Base-by-base conservation (phyloP, 2,113 vertebrate genomes). In the Nothobranchius kuhntae region DNA sequence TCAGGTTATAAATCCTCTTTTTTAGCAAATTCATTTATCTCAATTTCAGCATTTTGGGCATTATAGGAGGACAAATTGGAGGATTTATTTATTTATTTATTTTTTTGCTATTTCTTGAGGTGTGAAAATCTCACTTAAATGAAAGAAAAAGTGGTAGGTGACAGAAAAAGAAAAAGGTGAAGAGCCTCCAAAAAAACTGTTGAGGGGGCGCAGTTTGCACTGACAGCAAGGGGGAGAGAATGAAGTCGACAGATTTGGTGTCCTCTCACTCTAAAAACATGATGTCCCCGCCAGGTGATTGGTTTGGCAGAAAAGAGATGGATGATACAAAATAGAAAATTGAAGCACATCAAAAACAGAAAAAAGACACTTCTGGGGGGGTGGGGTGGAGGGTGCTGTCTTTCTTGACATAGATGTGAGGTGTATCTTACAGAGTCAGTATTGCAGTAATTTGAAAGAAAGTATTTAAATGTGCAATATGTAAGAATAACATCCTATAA, bases 251-350 rank as follows among this genome's bases (percentile, higher is more conserved):
- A 89, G 83, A 87, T 83, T 81, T 63, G 82, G 81, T 51, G 58
- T 81, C 73, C 72, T 70, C 66, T 53, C 61, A 76, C 61, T 59
- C 79, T 77, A 61, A 84, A 87, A 89, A 64, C 42, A 42, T 78
- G 75, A 88, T 85, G 87, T 92, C 69, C 73, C 76, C 73, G 64
- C 65, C 65, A 57, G 76, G 72, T 89, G 88, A 87, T 83, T 88
- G 85, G 78, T 86, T 83, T 81, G 73, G 73, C 73, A 83, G 21
- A 72, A 60, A 65, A 72, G 15, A 71, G 74, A 61, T 72, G 55
- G 47, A 72, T 13, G 0, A 80, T 53, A 80, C 57, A 78, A 75
- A 78, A 72, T 0, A 9, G 56, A 77, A 50, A 66, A 0, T 26
- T 36, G 21, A 62, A 68, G 62, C 65, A 54, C 65, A 69, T 54